These are phyloP conservation scores for Pogonophryne albipinna DNA, from an alignment of 2,797 vertebrate genomes.

Conservation along the genomic window DNA sequence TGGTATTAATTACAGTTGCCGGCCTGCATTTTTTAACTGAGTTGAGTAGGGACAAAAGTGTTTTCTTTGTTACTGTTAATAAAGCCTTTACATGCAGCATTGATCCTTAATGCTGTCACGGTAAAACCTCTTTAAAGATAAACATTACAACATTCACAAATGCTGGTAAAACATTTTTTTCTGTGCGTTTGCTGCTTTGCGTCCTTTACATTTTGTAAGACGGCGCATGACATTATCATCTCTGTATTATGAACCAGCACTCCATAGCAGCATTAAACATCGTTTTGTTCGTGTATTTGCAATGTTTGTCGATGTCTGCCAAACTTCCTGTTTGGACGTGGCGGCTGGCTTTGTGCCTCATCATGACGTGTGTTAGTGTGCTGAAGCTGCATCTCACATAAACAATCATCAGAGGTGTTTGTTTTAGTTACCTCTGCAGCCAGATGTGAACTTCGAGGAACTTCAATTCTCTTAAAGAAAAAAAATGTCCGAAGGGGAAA, in stretches of 20 bases:
- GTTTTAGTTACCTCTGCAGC: slow-evolving; percentile 4
- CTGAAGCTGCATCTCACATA: slow-evolving; percentile 20
- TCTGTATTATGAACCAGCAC: slow-evolving; percentile 41
- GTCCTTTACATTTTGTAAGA: slow-evolving; percentile 1
- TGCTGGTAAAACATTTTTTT: slow-evolving; percentile 22
- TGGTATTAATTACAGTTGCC: slow-evolving; percentile 35
- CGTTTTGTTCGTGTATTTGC: not conserved
- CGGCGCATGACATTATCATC: slow-evolving; percentile 9
- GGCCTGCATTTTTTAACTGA: slow-evolving; percentile 29
- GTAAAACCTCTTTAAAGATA: slow-evolving; percentile 56
- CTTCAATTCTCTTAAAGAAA: slow-evolving; percentile 12
- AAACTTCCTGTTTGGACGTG: not conserved
- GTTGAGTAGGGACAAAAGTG: slow-evolving; percentile 27
- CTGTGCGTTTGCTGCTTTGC: slow-evolving; percentile 28
- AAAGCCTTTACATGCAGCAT: slow-evolving; percentile 49
- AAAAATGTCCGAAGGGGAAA: slow-evolving; percentile 1
- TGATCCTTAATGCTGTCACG: slow-evolving; percentile 4
- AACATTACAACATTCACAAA: slow-evolving; percentile 66
- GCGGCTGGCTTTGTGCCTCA: slow-evolving; percentile 62
- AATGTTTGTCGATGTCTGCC: slow-evolving; percentile 9
- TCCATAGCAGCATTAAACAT: slow-evolving; percentile 18
- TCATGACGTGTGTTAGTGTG: slow-evolving; percentile 14
- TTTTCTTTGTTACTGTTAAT: slow-evolving; percentile 54
- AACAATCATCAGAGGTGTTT: slow-evolving; percentile 34
- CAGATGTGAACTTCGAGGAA: slow-evolving; percentile 24